Evolutionary conservation across 2,113 vertebrate genomes (phyloP).

Genomic region (Tachuris rubrigastra): DNA sequence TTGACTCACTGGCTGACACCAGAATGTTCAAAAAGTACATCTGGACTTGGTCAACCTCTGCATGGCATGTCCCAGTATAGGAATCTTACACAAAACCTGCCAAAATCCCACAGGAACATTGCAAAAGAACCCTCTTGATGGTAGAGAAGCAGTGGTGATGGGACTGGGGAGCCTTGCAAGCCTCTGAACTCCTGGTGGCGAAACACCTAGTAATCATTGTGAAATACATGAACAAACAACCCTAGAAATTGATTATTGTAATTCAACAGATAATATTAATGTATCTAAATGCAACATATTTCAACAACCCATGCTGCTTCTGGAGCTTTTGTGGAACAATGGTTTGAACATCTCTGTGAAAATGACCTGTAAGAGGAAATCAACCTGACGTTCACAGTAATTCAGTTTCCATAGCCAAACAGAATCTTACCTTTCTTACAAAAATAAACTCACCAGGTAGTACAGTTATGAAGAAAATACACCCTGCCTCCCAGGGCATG

Average conservation of each 20-base stretch:
- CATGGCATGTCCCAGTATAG: background rate
- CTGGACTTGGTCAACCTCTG: background rate
- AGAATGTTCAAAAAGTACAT: background rate
- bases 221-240: background rate
- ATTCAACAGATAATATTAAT: background rate
- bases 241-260: background rate
- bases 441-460: background rate
- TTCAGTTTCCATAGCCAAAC: background rate
- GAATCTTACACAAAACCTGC: background rate
- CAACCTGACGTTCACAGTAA: background rate
- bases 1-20: background rate
- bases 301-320: background rate
- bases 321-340: background rate
- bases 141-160: background rate
- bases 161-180: background rate
- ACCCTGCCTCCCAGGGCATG: background rate
- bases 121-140: background rate
- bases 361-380: background rate
- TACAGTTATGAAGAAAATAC: background rate
- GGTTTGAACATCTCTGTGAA: background rate
- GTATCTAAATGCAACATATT: background rate
- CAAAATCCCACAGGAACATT: background rate
- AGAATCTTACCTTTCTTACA: background rate
- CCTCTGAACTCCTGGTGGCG: background rate
- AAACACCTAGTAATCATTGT: background rate